phyloP scores from a whole-genome alignment of 2,888 invertebrate genomes.

The Monopis laevigella region DNA sequence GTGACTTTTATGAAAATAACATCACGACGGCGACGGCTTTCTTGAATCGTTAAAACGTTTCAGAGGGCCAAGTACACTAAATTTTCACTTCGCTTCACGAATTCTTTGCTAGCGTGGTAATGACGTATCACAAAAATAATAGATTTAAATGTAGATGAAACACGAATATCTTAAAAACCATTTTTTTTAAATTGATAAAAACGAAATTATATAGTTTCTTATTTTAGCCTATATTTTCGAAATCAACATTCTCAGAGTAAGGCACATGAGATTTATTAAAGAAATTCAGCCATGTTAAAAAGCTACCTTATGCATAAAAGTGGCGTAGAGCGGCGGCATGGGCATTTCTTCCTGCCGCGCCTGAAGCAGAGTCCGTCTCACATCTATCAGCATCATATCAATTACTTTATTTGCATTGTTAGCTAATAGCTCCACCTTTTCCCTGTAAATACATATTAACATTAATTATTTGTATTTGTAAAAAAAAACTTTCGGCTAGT shows the following conservation, averaged over 20 bases:
- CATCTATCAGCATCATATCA: slow-evolving; percentile 55
- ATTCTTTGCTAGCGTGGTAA: neutral
- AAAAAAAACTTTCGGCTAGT: too few relatives aligned
- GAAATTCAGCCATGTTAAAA: neutral
- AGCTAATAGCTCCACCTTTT: slow-evolving; percentile 36
- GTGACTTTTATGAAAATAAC: too few relatives aligned
- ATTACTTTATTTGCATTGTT: slow-evolving; percentile 48
- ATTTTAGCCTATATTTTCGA: neutral
- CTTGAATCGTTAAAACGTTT: neutral
- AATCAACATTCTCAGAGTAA: neutral
- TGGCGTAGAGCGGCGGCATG: slow-evolving; percentile 51
- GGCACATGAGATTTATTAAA: neutral
- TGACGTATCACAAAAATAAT: too few relatives aligned
- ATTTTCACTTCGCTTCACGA: neutral
- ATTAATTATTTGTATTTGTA: too few relatives aligned
- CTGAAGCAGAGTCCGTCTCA: slow-evolving; percentile 53
- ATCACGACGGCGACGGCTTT: too few relatives aligned
- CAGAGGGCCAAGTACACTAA: neutral
- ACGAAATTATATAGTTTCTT: neutral
- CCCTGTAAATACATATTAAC: slow-evolving; percentile 27
- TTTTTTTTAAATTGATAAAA: too few relatives aligned
- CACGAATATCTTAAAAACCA: too few relatives aligned
- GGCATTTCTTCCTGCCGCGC: slow-evolving; percentile 43
- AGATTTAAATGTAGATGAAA: too few relatives aligned
- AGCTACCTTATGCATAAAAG: slow-evolving; percentile 55